Conservation (phyloP, 2,113 vertebrate species). For the Eptatretus burgeri region DNA sequence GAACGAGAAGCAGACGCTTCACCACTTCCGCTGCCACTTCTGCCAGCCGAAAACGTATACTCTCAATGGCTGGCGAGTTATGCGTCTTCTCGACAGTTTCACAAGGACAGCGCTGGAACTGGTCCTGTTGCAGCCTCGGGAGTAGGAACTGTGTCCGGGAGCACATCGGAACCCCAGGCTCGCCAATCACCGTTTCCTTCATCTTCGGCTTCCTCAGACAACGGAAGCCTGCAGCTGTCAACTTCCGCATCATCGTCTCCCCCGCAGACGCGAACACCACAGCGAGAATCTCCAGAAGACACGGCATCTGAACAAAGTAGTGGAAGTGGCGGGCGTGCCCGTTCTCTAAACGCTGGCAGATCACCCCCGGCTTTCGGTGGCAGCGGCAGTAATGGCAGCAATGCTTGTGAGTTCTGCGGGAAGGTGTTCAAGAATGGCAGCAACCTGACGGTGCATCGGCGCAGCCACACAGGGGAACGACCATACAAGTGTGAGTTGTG, state of each 20-base stretch:
- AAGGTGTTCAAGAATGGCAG: slow-evolving; percentile 46
- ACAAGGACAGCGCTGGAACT: not conserved
- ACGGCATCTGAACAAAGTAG: not conserved
- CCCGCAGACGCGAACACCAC: not conserved
- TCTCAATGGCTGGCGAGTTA: slow-evolving; percentile 3
- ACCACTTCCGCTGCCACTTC: not conserved
- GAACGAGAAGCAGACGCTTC: slow-evolving; percentile 1
- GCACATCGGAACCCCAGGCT: not conserved
- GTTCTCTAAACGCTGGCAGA: slow-evolving; percentile 7
- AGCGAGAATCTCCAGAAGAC: slow-evolving; percentile 2
- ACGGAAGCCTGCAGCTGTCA: slow-evolving; percentile 20
- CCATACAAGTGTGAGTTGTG: slow-evolving; percentile 39
- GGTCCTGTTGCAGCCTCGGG: not conserved
- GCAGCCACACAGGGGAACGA: slow-evolving; percentile 38
- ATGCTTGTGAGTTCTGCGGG: slow-evolving; percentile 44
- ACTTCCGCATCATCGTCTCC: not conserved
- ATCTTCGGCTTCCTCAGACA: slow-evolving; percentile 10
- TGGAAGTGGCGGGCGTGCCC: not conserved
- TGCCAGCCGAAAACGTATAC: not conserved
- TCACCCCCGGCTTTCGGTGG: not conserved
- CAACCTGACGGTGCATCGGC: slow-evolving; percentile 45
- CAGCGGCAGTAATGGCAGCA: slow-evolving; percentile 17
- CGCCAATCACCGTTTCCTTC: not conserved
- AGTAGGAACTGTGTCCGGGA: not conserved
- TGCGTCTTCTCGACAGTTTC: not conserved